Evolutionary conservation across 2,113 vertebrate species (phyloP), one percentile per base, ranked within the genome.

Genomic region (Loxodonta africana): DNA sequence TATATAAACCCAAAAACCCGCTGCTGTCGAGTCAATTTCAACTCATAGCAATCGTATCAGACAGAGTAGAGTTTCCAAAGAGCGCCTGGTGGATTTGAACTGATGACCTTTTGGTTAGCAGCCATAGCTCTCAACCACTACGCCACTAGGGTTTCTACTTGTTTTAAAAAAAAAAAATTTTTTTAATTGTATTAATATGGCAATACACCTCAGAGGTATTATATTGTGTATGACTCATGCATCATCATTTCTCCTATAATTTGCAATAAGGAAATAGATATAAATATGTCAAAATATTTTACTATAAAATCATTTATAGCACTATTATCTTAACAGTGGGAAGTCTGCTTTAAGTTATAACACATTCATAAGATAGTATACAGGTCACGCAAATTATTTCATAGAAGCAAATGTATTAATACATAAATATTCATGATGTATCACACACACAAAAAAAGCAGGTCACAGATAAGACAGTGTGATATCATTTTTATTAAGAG

Each of bases 401-500:
- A 71, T 25, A 84, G 48, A 60, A 62, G 15, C 10, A 86, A 90
- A n/a, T 65, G 46, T 73, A 63, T 74, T 44, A 41, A 60, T 37
- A 81, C 21, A 17, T 26, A 30, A 85, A 90, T 12, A 86, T 82
- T 81, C 5, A 87, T 15, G 37, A 11, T 67, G 20, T 48, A 57
- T 28, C 53, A 57, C 53, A 57, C 15, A 81, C n/a, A 63, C 25
- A 51, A 6, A 37, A 80, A 91, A 82, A 82, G 25, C 73, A 84
- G 28, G n/a, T 81, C 65, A 94, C 82, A 76, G 21, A 74, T 25
- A 74, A 90, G 53, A 90, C 20, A 80, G 73, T 44, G 81, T n/a
- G 93, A 71, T 60, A 84, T 71, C 9, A 46, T 44, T 86, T 90
- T 90, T 86, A 85, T 46, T 89, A 26, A 67, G 57, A 90, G 93